These are phyloP conservation scores for Spea multiplicata DNA, from an alignment of 2,113 vertebrate genomes.

Conservation along the genomic window DNA sequence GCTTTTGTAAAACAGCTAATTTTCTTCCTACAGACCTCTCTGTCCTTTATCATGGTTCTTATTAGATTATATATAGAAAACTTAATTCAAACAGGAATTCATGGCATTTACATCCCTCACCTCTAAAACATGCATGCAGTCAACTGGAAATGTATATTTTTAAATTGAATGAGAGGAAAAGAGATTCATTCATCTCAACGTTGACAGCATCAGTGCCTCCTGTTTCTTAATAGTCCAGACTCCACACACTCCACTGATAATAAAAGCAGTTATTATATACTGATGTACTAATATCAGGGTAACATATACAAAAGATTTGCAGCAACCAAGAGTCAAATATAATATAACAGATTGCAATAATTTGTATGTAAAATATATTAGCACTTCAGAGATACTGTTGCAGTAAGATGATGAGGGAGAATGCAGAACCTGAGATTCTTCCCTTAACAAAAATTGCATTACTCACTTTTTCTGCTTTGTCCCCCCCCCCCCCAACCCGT, in stretches of 20 bases:
- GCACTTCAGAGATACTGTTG: too few relatives aligned
- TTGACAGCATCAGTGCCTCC: constrained; percentile 29
- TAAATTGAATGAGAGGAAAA: constrained; percentile 36
- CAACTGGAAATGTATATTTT: constrained; percentile 42
- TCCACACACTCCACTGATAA: constrained; percentile 12
- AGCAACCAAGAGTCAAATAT: neutral
- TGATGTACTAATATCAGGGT: constrained; percentile 1
- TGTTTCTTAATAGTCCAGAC: neutral
- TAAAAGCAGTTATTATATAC: constrained; percentile 5
- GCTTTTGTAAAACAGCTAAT: constrained; percentile 23
- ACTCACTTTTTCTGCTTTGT: too few relatives aligned
- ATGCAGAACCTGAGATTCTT: too few relatives aligned
- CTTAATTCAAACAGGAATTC: constrained; percentile 43
- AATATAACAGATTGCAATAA: neutral
- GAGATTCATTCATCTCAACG: constrained; percentile 37
- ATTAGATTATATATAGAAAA: constrained; percentile 42
- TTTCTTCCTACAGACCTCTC: constrained; percentile 20
- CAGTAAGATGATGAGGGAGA: too few relatives aligned
- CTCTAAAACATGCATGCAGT: constrained; percentile 43
- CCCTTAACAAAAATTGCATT: too few relatives aligned
- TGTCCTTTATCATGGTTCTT: constrained; percentile 31
- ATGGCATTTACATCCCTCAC: constrained; percentile 42
- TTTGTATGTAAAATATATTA: neutral
- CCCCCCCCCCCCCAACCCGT: too few relatives aligned
- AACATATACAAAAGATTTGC: neutral